A percentile compares a stretch with the other conserved stretches of the same genome.
These are phyloP conservation scores for Thunnus albacares DNA, from an alignment of 2,797 vertebrate species.

Conservation along the genomic window DNA sequence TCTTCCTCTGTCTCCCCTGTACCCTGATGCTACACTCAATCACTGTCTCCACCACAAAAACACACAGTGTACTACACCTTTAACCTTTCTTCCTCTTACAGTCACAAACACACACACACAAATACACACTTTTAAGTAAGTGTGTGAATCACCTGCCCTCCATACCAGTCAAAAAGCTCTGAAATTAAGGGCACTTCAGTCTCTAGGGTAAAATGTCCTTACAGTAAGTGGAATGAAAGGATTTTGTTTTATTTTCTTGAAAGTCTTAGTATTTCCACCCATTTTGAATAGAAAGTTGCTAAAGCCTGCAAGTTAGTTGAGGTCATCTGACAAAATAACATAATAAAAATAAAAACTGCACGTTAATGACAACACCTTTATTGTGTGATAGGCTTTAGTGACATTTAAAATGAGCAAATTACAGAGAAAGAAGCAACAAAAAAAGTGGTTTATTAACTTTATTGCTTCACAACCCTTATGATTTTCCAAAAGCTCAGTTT, in stretches of 20 bases:
- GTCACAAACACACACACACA: background rate
- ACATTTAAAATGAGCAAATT: too few relatives aligned
- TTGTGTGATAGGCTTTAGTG: too few relatives aligned
- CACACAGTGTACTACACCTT: background rate
- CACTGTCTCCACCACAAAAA: constrained; percentile 8
- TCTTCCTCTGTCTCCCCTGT: background rate
- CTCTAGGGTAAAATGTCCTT: background rate
- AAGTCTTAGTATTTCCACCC: background rate
- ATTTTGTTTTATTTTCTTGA: background rate
- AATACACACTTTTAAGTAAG: background rate
- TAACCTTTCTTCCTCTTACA: background rate
- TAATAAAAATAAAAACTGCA: too few relatives aligned
- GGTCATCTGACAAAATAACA: too few relatives aligned
- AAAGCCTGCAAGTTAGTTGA: background rate
- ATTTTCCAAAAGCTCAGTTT: background rate
- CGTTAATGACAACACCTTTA: background rate
- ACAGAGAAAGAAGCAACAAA: too few relatives aligned
- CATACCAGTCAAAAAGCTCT: background rate
- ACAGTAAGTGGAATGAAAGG: background rate
- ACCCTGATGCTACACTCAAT: background rate
- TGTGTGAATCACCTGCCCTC: background rate
- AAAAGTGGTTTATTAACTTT: too few relatives aligned
- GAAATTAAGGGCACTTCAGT: background rate
- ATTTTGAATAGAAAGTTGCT: background rate
- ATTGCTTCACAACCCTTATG: background rate